Evolutionary conservation across 1,140 invertebrate genomes (phyloP).

Genomic region (Magallana gigas): DNA sequence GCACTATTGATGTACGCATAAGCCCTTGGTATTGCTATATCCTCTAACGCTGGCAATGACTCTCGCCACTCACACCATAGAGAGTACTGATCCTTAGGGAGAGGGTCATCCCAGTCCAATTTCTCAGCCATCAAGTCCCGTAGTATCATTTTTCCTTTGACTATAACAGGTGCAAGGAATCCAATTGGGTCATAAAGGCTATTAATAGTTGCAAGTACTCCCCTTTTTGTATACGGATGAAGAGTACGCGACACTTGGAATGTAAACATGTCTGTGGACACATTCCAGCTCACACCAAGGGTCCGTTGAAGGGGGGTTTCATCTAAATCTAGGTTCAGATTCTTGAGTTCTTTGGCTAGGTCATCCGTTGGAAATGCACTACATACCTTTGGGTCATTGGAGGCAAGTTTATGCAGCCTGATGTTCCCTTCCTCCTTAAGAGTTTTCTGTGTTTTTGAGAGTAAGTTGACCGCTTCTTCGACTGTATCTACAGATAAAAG

Average conservation of each 20-base stretch:
- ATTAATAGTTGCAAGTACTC: conserved; percentile 43
- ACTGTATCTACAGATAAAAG: conserved; percentile 37
- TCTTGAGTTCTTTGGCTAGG: conserved; percentile 45
- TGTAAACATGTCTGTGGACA: conserved; percentile 53
- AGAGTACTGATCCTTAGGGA: conserved; percentile 24
- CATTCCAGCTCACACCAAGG: conserved; percentile 54
- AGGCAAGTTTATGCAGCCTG: conserved; percentile 50
- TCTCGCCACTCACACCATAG: conserved; percentile 51
- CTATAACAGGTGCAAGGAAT: conserved; percentile 53
- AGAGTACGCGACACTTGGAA: conserved; percentile 37
- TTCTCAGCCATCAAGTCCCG: background rate
- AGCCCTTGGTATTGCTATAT: conserved; percentile 32
- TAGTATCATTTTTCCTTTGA: conserved; percentile 55
- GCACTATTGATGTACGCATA: conserved; percentile 54
- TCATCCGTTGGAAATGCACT: conserved; percentile 45
- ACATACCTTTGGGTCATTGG: conserved; percentile 42
- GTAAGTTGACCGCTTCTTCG: conserved; percentile 38
- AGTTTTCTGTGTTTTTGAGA: conserved; percentile 44
- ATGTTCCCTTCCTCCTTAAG: conserved; percentile 33
- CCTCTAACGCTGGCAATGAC: conserved; percentile 13
- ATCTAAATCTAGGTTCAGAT: conserved; percentile 48
- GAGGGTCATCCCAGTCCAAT: conserved; percentile 56
- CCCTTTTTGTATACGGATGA: conserved; percentile 56
- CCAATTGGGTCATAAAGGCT: conserved; percentile 55
- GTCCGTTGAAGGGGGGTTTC: conserved; percentile 44